A percentile compares a stretch with the other conserved stretches of the same genome.
Conservation (phyloP, 2,888 invertebrate species). For the Heteropelma amictum region DNA sequence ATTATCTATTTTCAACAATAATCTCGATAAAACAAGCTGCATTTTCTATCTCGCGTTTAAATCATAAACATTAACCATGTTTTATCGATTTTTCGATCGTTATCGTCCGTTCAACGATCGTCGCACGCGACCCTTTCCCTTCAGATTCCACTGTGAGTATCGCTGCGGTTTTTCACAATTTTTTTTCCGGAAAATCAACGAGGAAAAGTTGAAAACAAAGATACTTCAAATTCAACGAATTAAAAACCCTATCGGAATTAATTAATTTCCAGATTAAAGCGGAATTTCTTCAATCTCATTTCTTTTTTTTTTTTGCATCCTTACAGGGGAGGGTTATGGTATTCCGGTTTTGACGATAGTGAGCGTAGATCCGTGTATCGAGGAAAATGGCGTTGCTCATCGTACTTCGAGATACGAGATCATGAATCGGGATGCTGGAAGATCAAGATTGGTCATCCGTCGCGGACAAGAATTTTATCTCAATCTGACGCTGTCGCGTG, state of each 20-base stretch:
- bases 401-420: slow-evolving; percentile 88
- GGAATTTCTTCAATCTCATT: too few species aligned
- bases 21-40: too few species aligned
- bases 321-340: slow-evolving; percentile 71
- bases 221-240: too few species aligned
- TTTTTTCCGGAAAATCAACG: neutral
- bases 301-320: too few species aligned
- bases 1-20: too few species aligned
- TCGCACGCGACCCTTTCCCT: slow-evolving; percentile 70
- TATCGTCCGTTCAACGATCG: slow-evolving; percentile 76
- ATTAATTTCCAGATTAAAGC: too few species aligned
- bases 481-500: slow-evolving; percentile 85
- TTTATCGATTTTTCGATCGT: slow-evolving; percentile 76
- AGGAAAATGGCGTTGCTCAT: slow-evolving; percentile 87
- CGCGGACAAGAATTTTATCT: slow-evolving; percentile 90
- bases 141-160: slow-evolving; percentile 75
- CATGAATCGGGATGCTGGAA: slow-evolving; percentile 81
- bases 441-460: slow-evolving; percentile 86
- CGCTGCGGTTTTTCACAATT: neutral
- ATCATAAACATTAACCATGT: slow-evolving; percentile 62
- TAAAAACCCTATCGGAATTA: too few species aligned
- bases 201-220: too few species aligned
- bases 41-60: neutral
- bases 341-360: slow-evolving; percentile 83
- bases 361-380: slow-evolving; percentile 86